Base-by-base conservation (phyloP, 2,797 vertebrate species). In the Pitangus sulphuratus region DNA sequence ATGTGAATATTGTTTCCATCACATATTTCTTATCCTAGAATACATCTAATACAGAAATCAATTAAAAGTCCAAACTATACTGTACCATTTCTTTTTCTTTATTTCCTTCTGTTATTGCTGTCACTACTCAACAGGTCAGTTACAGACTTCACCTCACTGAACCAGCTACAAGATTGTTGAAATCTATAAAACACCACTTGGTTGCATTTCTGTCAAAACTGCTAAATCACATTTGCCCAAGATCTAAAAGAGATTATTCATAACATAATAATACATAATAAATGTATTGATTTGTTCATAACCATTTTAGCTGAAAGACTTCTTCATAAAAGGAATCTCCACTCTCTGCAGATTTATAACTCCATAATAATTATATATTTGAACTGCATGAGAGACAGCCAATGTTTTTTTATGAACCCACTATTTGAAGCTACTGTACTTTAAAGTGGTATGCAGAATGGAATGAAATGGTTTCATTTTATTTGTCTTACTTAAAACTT, bases 401-500 rank as follows among this genome's bases (percentile, higher is more conserved):
- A 94, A 57, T n/a, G 58, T 26, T 87, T 47, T 95, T 96, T 90
- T 77, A 90, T 61, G 51, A 82, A 92, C 28, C 44, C 37, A 22
- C 86, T 88, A 75, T 84, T 92, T 22, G 44, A 69, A 93, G 92
- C 77, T 93, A 91, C 85, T 95, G 62, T 71, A 70, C 56, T 95
- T 96, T 84, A 92, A 82, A 83, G 37, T 89, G 50, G 54, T 87
- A 93, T 65, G 37, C 47, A 83, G 65, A 92, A 93, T 86, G 50
- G 89, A 97, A 96, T 81, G 37, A 96, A 95, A 89, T 62, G 15
- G 50, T 93, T 93, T 95, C 15, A 66, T 88, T 95, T 93, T 89
- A 93, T 96, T 94, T 89, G 53, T 80, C 86, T 96, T 91, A 71
- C 77, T 93, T 89, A 97, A 97, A 93, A 89, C 6, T 90, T 97